Percentiles rank a stretch among this genome's conserved stretches.
These are phyloP conservation scores for Drosophila bipectinata DNA, from an alignment of 1,140 invertebrate species.

Conservation along the genomic window DNA sequence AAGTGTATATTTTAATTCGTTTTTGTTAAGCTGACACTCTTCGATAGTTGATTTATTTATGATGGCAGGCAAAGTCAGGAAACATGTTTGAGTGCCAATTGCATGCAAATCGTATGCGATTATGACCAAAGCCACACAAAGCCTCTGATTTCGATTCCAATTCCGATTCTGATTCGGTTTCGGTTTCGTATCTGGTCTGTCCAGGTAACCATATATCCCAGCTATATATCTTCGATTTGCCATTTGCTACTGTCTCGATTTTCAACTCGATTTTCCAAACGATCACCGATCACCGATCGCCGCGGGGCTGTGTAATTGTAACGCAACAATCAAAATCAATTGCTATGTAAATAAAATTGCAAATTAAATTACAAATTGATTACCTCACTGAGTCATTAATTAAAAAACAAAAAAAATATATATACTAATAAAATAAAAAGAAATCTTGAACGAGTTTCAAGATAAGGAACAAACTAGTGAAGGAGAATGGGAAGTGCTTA, in stretches of 20 bases:
- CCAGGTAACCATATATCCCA: slow-evolving; percentile 15
- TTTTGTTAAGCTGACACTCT: not conserved
- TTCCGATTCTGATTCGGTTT: slow-evolving; percentile 4
- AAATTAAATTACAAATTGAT: slow-evolving; percentile 83
- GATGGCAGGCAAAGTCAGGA: slow-evolving; percentile 43
- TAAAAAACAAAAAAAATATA: slow-evolving; percentile 50
- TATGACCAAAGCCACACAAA: slow-evolving; percentile 28
- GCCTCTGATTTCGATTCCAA: not conserved
- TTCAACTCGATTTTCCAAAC: too few relatives aligned
- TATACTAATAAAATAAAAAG: not conserved
- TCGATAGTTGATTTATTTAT: slow-evolving; percentile 64
- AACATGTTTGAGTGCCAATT: slow-evolving; percentile 63
- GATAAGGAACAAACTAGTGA: slow-evolving; percentile 6
- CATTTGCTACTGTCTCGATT: not conserved
- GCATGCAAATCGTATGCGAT: slow-evolving; percentile 76
- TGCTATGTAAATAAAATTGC: slow-evolving; percentile 79
- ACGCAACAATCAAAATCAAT: slow-evolving; percentile 82
- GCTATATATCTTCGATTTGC: slow-evolving; percentile 28
- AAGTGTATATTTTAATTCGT: slow-evolving; percentile 9
- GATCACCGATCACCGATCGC: slow-evolving; percentile 24
- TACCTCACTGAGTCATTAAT: slow-evolving; percentile 81
- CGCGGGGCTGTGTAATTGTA: slow-evolving; percentile 70
- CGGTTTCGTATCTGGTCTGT: slow-evolving; percentile 29
- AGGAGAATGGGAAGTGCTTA: not conserved
- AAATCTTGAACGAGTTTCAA: slow-evolving; percentile 13